Percentiles rank a stretch among this genome's conserved stretches.
Evolutionary conservation across 1,140 invertebrate genomes (phyloP).

Genomic region (Oedothorax gibbosus): DNA sequence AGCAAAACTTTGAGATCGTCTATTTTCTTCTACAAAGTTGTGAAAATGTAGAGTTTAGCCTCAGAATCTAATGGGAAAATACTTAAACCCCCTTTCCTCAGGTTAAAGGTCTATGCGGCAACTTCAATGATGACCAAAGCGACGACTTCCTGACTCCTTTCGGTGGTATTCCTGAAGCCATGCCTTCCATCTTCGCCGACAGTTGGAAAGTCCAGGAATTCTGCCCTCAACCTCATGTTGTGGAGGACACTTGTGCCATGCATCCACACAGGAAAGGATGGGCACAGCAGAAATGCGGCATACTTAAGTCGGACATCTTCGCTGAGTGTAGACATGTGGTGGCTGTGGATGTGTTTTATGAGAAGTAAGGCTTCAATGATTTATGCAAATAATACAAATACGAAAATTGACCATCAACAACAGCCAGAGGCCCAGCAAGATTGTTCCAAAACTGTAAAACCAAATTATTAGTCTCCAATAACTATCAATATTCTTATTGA

Average conservation of each 20-base stretch:
- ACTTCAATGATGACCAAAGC: constrained; percentile 84
- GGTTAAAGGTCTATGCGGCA: constrained; percentile 88
- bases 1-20: no score
- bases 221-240: constrained; percentile 72
- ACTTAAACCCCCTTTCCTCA: constrained; percentile 64
- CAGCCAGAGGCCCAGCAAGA: no score
- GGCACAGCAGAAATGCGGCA: constrained; percentile 80
- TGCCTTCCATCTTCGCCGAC: constrained; percentile 82
- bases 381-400: not conserved
- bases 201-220: constrained; percentile 86
- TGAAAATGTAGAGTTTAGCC: no score
- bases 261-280: constrained; percentile 82
- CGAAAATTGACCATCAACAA: no score
- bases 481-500: no score
- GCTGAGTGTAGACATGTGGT: constrained; percentile 83
- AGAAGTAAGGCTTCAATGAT: constrained; percentile 67
- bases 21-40: no score
- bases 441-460: no score
- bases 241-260: constrained; percentile 77
- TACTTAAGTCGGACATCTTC: constrained; percentile 81
- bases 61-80: not conserved
- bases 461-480: no score
- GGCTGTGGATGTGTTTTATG: constrained; percentile 76
- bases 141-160: constrained; percentile 88
- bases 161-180: constrained; percentile 78